Evolutionary conservation across 2,888 invertebrate species (phyloP).

Genomic region (Rhagonycha lutea): DNA sequence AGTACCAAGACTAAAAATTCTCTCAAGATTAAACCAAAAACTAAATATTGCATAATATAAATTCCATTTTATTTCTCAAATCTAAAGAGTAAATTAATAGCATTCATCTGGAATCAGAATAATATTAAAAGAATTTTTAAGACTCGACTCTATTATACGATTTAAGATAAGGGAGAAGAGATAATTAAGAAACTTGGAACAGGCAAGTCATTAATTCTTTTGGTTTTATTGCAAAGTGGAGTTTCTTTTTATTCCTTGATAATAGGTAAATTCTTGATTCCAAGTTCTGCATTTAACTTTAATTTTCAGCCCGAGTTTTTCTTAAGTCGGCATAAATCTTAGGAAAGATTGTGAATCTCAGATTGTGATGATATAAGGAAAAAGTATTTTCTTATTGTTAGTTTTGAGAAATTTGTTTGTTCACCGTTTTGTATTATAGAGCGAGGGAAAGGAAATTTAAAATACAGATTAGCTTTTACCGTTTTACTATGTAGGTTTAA

Average conservation of each 20-base stretch:
- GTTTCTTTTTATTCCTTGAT: slow-evolving; percentile 21
- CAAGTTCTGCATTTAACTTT: neutral
- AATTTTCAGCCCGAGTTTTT: neutral
- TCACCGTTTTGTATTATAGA: too few relatives aligned
- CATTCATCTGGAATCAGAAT: slow-evolving; percentile 33
- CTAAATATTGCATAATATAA: slow-evolving; percentile 24
- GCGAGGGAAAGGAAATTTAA: too few relatives aligned
- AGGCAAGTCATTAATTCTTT: slow-evolving; percentile 42
- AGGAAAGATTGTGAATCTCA: neutral
- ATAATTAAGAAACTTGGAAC: slow-evolving; percentile 43
- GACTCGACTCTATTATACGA: slow-evolving; percentile 38
- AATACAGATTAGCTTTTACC: too few relatives aligned
- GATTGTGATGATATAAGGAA: neutral
- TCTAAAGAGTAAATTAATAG: slow-evolving; percentile 31
- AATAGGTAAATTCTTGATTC: slow-evolving; percentile 12
- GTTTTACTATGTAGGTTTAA: too few relatives aligned
- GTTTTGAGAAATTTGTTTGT: neutral
- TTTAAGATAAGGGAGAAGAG: slow-evolving; percentile 41
- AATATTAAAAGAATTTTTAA: slow-evolving; percentile 40
- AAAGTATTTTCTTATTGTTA: neutral
- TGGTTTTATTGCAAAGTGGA: slow-evolving; percentile 28
- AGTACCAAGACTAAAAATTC: neutral
- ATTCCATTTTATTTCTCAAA: slow-evolving; percentile 24
- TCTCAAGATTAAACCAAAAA: neutral
- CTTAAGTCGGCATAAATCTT: neutral